Evolutionary conservation across 1,140 invertebrate genomes (phyloP).

Genomic region (Brachionus koreanus): DNA sequence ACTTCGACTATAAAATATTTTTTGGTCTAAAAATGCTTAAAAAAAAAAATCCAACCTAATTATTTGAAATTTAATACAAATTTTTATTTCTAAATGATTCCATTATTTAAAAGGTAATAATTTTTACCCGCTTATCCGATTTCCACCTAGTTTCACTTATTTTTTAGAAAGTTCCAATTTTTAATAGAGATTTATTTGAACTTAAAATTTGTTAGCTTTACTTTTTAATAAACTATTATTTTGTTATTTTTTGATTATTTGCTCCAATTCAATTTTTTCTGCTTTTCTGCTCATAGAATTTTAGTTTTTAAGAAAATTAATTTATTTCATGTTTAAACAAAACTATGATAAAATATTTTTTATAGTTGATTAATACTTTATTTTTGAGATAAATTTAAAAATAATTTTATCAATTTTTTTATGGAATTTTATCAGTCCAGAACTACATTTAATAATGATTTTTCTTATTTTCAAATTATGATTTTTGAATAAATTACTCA

Average conservation of each 20-base stretch:
- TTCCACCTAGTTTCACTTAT: neutral
- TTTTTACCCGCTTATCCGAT: neutral
- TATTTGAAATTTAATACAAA: neutral
- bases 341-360: neutral
- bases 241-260: neutral
- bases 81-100: neutral
- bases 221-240: neutral
- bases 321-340: neutral
- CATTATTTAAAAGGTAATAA: neutral
- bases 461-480: neutral
- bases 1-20: neutral
- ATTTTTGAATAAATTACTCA: neutral
- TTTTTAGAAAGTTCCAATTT: neutral
- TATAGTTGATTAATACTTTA: neutral
- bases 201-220: neutral
- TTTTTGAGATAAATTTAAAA: neutral
- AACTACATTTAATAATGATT: neutral
- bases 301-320: neutral
- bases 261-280: neutral
- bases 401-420: neutral
- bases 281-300: too few species aligned
- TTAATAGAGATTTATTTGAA: neutral
- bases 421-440: neutral
- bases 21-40: neutral
- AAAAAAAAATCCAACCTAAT: neutral